A percentile compares a stretch with the other conserved stretches of the same genome.
Evolutionary conservation across 2,113 vertebrate species (phyloP).

Genomic region (Pachypanchax playfairii): DNA sequence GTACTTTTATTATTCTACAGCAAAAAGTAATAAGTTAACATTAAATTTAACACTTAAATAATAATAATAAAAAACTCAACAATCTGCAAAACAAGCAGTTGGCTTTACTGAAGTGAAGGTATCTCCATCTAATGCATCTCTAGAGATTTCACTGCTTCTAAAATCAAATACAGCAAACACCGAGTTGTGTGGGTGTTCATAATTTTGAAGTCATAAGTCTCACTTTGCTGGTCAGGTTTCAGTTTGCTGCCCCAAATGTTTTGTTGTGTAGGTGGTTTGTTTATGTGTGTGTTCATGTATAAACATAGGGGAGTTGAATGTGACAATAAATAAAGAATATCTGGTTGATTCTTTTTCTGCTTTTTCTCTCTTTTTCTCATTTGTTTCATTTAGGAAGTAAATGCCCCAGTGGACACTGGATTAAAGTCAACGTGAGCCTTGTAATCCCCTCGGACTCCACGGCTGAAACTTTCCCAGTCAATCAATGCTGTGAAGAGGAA

Average conservation of each 20-base stretch:
- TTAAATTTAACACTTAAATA: too few species aligned
- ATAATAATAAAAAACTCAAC: not conserved
- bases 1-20: too few species aligned
- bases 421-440: constrained; percentile 10
- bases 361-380: constrained; percentile 23
- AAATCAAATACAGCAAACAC: not conserved
- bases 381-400: constrained; percentile 51
- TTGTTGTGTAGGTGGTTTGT: constrained; percentile 17
- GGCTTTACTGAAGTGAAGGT: too few species aligned
- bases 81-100: too few species aligned
- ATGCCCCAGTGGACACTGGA: constrained; percentile 24
- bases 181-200: not conserved
- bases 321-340: constrained; percentile 7
- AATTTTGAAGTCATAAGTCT: not conserved
- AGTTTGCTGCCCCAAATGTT: not conserved
- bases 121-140: not conserved
- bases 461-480: constrained; percentile 15
- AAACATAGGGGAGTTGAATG: not conserved
- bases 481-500: constrained; percentile 7
- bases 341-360: constrained; percentile 9
- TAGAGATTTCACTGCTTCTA: not conserved
- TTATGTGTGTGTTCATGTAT: constrained; percentile 5
- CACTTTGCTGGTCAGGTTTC: not conserved
- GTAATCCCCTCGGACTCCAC: not conserved
- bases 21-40: too few species aligned